phyloP scores from a whole-genome alignment of 2,888 invertebrate species.

The Archips crataeganus region DNA sequence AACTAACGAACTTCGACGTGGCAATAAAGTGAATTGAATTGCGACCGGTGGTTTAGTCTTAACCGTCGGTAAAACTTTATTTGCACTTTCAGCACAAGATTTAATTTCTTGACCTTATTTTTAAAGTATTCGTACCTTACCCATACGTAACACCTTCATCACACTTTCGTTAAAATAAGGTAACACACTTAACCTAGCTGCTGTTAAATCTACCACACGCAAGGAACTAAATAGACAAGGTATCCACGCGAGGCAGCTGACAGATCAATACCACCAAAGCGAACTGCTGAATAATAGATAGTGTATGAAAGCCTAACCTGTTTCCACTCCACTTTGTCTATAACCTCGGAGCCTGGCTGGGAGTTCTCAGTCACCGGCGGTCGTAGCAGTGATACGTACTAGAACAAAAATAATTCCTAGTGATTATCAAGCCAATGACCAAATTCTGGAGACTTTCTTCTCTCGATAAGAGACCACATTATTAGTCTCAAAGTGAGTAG shows the following conservation, averaged over 20 bases:
- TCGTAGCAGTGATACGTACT: constrained; percentile 95
- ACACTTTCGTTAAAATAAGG: too few species aligned
- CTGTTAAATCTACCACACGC: background rate
- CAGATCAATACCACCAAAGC: constrained; percentile 32
- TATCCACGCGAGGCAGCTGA: constrained; percentile 3
- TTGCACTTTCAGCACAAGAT: background rate
- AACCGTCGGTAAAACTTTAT: constrained; percentile 20
- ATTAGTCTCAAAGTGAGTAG: too few species aligned
- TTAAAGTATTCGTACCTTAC: background rate
- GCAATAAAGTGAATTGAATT: constrained; percentile 47
- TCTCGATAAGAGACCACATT: too few species aligned
- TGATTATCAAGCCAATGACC: background rate
- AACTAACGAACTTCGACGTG: constrained; percentile 45
- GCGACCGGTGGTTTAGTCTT: constrained; percentile 44
- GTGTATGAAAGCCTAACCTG: constrained; percentile 87
- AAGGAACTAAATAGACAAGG: background rate
- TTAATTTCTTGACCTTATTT: background rate
- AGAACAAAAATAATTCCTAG: constrained; percentile 60
- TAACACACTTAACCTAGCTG: background rate
- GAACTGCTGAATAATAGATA: constrained; percentile 48
- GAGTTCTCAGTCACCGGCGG: constrained; percentile 91
- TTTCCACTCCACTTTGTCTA: constrained; percentile 95
- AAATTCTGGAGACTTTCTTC: background rate
- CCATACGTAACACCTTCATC: too few species aligned
- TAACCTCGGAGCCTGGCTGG: constrained; percentile 87